Evolutionary conservation across 2,888 invertebrate genomes (phyloP).

Genomic region (Tuta absoluta): DNA sequence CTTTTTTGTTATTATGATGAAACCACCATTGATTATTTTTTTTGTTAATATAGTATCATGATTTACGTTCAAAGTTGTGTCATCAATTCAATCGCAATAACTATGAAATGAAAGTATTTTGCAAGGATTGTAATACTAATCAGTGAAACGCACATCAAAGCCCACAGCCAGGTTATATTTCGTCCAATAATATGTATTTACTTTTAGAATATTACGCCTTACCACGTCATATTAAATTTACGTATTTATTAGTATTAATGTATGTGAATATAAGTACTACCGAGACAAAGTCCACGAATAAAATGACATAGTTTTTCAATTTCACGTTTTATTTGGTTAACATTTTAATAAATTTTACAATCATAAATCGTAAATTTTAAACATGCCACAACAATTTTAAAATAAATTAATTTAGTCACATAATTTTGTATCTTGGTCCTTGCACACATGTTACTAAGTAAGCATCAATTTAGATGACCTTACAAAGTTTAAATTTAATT

Average conservation of each 20-base stretch:
- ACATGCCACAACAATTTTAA: background rate
- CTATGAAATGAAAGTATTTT: background rate
- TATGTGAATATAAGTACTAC: too few species aligned
- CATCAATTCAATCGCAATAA: too few species aligned
- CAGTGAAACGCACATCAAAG: constrained; percentile 1
- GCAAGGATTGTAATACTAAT: background rate
- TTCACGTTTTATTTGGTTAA: constrained; percentile 2
- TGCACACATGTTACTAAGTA: background rate
- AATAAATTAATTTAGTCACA: background rate
- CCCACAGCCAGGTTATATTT: background rate
- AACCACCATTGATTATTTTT: too few species aligned
- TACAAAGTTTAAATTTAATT: background rate
- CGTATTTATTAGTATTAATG: background rate
- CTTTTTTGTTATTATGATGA: too few species aligned
- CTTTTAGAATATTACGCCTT: background rate
- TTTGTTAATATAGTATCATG: too few species aligned
- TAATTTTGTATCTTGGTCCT: background rate
- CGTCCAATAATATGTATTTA: background rate
- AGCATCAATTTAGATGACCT: too few species aligned
- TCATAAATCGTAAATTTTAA: background rate
- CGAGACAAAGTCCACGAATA: background rate
- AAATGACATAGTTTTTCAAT: background rate
- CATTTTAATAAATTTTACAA: constrained; percentile 2
- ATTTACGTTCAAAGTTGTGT: too few species aligned
- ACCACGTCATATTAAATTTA: background rate